A percentile compares a stretch with the other conserved stretches of the same genome.
Conservation (phyloP, 2,888 invertebrate genomes). For the Sphaerophoria rueppellii region DNA sequence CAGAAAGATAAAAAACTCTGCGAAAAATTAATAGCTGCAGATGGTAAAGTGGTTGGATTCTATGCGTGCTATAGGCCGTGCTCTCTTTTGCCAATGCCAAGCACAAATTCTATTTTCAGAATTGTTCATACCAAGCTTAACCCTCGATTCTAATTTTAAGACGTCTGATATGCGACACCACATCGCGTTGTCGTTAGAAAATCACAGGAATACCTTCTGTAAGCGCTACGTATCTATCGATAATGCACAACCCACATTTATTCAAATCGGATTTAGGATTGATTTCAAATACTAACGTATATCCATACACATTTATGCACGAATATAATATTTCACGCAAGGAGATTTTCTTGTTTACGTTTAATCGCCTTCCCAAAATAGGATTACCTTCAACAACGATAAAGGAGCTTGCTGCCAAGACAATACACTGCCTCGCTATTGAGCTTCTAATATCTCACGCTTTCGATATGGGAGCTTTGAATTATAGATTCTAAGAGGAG, state of each 20-base stretch:
- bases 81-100: too few relatives aligned
- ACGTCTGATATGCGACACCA: neutral
- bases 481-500: neutral
- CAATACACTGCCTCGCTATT: slow-evolving; percentile 1
- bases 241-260: slow-evolving; percentile 14
- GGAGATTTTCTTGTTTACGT: slow-evolving; percentile 19
- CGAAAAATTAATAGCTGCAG: too few relatives aligned
- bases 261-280: slow-evolving; percentile 29
- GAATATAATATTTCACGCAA: neutral
- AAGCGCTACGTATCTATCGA: neutral
- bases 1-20: too few relatives aligned
- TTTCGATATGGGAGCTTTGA: neutral
- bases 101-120: neutral
- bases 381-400: slow-evolving; percentile 14
- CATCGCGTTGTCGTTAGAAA: neutral
- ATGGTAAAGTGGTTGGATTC: too few relatives aligned
- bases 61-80: too few relatives aligned
- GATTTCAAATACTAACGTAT: slow-evolving; percentile 4
- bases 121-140: neutral
- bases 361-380: slow-evolving; percentile 14
- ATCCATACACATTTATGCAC: too few relatives aligned
- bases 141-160: neutral
- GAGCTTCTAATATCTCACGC: slow-evolving; percentile 16
- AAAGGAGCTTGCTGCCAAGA: neutral
- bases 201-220: neutral